Base-by-base conservation (phyloP, 2,888 invertebrate genomes). In the Caradrina clavipalpis region DNA sequence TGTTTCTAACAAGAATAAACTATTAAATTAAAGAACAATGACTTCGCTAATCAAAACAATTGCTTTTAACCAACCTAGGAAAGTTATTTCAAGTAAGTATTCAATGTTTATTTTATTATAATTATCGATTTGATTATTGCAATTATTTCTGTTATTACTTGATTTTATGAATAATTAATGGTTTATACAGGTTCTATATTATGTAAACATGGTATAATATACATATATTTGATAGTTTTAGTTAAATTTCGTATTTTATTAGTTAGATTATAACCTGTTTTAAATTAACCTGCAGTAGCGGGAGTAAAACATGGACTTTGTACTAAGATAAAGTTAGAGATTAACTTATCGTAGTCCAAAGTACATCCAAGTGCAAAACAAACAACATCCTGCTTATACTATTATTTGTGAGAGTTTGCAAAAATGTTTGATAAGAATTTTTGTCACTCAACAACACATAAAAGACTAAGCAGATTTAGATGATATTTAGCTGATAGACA, bases 51-150 rank as follows among this genome's bases (percentile, higher is more conserved):
- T 87, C 47, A 90, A 87, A 84, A 85, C 83, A 61, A 69, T 89
- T 60, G 72, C 75, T 63, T 81, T 79, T 42, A 81, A 77, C 65
- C 87, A 87, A 71, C 77, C 84, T n/a, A 85, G 69, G 57, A 84
- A 74, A 77, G 54, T 76, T 54, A 69, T 85, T 60, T 66, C 85
- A 74, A 87, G 90, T 90, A 73, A 86, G 88, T 85, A 58, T n/a
- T 17, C 17, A 19, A 17, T 49, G 31, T 35, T 7, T 42, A 39
- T 31, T 6, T 2, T 49, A n/a, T 6, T 2, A 17, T 7, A 2
- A 22, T 13, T 45, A 56, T 13, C 11, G 15, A 22, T 45, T 7
- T 11, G 3, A 39, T 6, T 47, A 19, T 55, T 45, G 21, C 5
- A 11, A 57, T 42, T 13, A 15, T n/a, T 5, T 45, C n/a, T 45